Evolutionary conservation across 2,797 vertebrate species (phyloP).

Genomic region (Micromesistius poutassou): DNA sequence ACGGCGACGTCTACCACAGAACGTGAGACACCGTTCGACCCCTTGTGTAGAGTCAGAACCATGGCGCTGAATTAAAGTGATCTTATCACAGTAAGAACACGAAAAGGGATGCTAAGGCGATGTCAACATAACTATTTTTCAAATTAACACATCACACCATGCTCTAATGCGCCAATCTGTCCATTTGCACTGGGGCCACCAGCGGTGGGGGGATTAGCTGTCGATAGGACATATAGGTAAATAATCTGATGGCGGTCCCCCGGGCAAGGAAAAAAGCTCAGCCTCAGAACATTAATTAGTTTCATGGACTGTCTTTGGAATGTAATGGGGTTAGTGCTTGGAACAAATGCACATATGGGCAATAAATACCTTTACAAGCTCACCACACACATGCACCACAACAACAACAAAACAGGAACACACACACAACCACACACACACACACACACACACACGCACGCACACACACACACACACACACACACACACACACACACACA

Average conservation of each 20-base stretch:
- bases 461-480: slow-evolving; percentile 5
- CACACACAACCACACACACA: slow-evolving; percentile 37
- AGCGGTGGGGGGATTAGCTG: slow-evolving; percentile 52
- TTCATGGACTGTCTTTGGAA: slow-evolving; percentile 71
- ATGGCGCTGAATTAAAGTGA: neutral
- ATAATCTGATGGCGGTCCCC: slow-evolving; percentile 72
- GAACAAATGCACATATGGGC: slow-evolving; percentile 68
- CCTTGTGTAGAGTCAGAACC: slow-evolving; percentile 10
- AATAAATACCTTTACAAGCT: slow-evolving; percentile 76
- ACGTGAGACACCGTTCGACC: slow-evolving; percentile 24
- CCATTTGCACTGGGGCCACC: slow-evolving; percentile 46
- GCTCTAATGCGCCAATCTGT: slow-evolving; percentile 37
- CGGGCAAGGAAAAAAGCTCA: slow-evolving; percentile 63
- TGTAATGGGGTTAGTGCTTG: slow-evolving; percentile 67
- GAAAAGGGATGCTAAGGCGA: slow-evolving; percentile 27
- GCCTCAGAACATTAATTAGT: slow-evolving; percentile 76
- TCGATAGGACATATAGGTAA: slow-evolving; percentile 73
- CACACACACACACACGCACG: slow-evolving; percentile 7
- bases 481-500: slow-evolving; percentile 16
- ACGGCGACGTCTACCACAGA: neutral
- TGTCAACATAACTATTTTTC: slow-evolving; percentile 19
- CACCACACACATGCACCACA: slow-evolving; percentile 44
- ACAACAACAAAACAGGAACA: slow-evolving; percentile 2
- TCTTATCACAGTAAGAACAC: neutral
- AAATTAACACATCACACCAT: slow-evolving; percentile 25